Evolutionary conservation across 2,888 invertebrate species (phyloP).

Genomic region (Tachystola acroxantha): DNA sequence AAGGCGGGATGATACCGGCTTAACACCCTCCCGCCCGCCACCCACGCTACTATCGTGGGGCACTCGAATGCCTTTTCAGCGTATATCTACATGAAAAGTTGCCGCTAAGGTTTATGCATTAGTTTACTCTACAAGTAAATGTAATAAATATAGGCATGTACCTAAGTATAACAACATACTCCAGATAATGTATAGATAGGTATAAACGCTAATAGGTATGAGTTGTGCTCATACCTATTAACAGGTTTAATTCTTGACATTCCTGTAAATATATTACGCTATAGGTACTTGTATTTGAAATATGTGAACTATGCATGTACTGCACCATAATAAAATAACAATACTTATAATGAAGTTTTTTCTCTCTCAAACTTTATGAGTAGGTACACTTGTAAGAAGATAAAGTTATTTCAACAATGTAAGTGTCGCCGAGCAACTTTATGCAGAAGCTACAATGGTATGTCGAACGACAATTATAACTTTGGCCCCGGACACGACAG

Average conservation of each 20-base stretch:
- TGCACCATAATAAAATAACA: too few relatives aligned
- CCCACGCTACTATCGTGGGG: conserved; percentile 55
- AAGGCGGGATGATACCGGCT: conserved; percentile 26
- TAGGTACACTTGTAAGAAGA: too few relatives aligned
- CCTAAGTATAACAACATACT: conserved; percentile 1
- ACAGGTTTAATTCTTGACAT: too few relatives aligned
- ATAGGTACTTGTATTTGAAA: too few relatives aligned
- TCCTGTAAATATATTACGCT: too few relatives aligned
- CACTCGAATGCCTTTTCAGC: conserved; percentile 60
- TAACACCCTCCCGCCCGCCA: conserved; percentile 24
- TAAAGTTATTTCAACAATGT: conserved; percentile 70
- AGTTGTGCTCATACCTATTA: too few relatives aligned
- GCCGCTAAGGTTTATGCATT: conserved; percentile 53
- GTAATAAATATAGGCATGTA: too few relatives aligned
- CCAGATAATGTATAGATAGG: too few relatives aligned
- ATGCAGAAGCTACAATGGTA: conserved; percentile 71
- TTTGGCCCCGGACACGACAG: conserved; percentile 67
- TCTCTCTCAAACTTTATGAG: too few relatives aligned
- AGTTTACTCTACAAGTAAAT: conserved; percentile 32
- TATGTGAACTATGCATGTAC: too few relatives aligned
- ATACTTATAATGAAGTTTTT: too few relatives aligned
- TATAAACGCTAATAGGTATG: too few relatives aligned
- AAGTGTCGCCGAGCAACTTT: conserved; percentile 60
- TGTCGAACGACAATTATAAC: conserved; percentile 76
- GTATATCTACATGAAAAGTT: conserved; percentile 61